Percentiles rank a stretch among this genome's conserved stretches.
These are phyloP conservation scores for Fragum whitleyi DNA, from an alignment of 2,888 invertebrate species.

Conservation along the genomic window DNA sequence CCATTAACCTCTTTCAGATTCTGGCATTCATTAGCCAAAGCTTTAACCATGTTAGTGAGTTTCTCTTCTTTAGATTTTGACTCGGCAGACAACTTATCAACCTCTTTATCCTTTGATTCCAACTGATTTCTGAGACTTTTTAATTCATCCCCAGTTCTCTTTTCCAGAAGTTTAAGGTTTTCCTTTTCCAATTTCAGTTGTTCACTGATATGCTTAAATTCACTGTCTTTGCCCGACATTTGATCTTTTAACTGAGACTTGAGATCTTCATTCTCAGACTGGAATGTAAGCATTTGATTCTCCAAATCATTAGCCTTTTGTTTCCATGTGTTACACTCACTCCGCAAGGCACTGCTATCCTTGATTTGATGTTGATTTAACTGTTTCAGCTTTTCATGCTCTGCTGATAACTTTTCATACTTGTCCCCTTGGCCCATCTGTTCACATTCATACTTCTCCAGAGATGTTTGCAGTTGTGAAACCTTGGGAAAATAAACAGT, in stretches of 20 bases:
- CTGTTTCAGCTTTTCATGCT: conserved; percentile 71
- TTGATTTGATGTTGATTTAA: conserved; percentile 56
- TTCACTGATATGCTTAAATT: conserved; percentile 49
- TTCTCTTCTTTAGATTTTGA: conserved; percentile 55
- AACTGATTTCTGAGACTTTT: conserved; percentile 62
- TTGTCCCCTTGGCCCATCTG: conserved; percentile 70
- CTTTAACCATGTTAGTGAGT: conserved; percentile 45
- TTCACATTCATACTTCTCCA: conserved; percentile 70
- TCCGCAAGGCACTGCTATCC: conserved; percentile 51
- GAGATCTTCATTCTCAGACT: conserved; percentile 53
- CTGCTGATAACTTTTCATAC: conserved; percentile 69
- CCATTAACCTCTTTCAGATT: conserved; percentile 55
- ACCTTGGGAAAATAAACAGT: conserved; percentile 53
- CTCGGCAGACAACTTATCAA: conserved; percentile 54
- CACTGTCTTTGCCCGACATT: conserved; percentile 53
- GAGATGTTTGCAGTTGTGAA: conserved; percentile 65
- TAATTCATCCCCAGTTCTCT: conserved; percentile 53
- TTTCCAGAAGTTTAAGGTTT: conserved; percentile 61
- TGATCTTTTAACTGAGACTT: conserved; percentile 59
- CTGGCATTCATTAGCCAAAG: conserved; percentile 51
- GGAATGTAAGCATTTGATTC: conserved; percentile 37
- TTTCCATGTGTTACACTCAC: conserved; percentile 55
- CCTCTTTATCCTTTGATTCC: conserved; percentile 70
- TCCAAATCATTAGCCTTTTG: conserved; percentile 59
- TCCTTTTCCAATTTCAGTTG: conserved; percentile 60